Evolutionary conservation across 1,140 invertebrate genomes (phyloP), one percentile per base, ranked within the genome.

Genomic region (Drosophila insularis): DNA sequence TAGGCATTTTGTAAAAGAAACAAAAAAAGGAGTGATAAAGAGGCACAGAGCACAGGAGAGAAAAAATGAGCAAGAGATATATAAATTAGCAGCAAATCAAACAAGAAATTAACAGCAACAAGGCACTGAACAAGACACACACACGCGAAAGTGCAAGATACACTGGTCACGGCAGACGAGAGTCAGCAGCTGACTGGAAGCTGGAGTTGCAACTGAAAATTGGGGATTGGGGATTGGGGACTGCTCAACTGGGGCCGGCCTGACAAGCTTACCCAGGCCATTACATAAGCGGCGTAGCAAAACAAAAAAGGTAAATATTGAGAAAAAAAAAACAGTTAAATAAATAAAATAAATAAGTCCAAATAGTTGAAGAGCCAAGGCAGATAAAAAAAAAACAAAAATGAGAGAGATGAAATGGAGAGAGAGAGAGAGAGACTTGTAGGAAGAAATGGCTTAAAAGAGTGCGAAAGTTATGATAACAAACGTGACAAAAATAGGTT

Each of bases 301-400:
- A 89, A 89, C 84, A 89, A 89, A 89, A 89, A 89, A 89, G 84
- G 84, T 89, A 89, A 89, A 89, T 89, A 89, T 89, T 89, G 84
- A 74, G 63, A 70, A 74, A 76, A 64, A 66, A 64, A 62, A 74
- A 74, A 71, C 46, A 59, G 43, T 50, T 11, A 50, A 50, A 46
- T 46, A 62, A 43, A 69, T 59, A 73, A 78, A 27, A 65, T 74
- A 74, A 79, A 79, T 79, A 76, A 76, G 78, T 79, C 43, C 69
- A 80, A 84, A 79, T 40, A 64, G 82, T 74, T 66, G 68, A 89
- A 77, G 86, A 78, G 63, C 62, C 63, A 32, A 68, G 40, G 58
- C 69, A 32, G 64, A 63, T 32, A 39, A 71, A 55, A 67, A 50
- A 31, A 58, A 50, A 50, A 50, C 11, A 39, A 27, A 39, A 40